These are phyloP conservation scores for Ophion ellenae DNA, from an alignment of 2,888 invertebrate species.

Conservation along the genomic window DNA sequence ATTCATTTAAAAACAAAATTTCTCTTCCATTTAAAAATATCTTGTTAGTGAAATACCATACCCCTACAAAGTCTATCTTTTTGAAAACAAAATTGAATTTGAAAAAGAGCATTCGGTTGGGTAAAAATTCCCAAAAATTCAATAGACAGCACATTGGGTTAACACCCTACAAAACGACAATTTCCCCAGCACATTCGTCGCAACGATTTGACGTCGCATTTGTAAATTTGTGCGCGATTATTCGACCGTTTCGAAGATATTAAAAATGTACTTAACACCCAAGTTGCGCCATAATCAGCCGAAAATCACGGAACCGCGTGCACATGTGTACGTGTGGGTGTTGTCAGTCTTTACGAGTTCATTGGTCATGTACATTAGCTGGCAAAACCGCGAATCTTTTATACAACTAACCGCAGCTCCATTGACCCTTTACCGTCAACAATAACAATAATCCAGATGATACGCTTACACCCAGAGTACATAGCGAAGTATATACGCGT, in stretches of 20 bases:
- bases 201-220: too few species aligned
- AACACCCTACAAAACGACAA: not conserved
- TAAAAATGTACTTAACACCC: not conserved
- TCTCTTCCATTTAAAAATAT: too few species aligned
- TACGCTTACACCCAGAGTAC: constrained; percentile 48
- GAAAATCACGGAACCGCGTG: not conserved
- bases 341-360: constrained; percentile 25
- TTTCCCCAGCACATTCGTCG: not conserved
- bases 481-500: not conserved
- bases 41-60: too few species aligned
- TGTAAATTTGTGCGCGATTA: not conserved
- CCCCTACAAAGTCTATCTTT: too few species aligned
- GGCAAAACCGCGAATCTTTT: constrained; percentile 60
- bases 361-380: constrained; percentile 49
- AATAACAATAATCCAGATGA: constrained; percentile 68
- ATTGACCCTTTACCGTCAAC: constrained; percentile 56
- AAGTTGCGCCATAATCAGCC: not conserved
- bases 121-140: too few species aligned
- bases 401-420: constrained; percentile 48
- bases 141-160: too few species aligned
- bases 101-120: too few species aligned
- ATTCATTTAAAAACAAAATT: too few species aligned
- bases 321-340: not conserved
- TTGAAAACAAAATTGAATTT: too few species aligned
- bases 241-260: not conserved